Evolutionary conservation across 2,888 invertebrate species (phyloP).

Genomic region (Auanema sp.): DNA sequence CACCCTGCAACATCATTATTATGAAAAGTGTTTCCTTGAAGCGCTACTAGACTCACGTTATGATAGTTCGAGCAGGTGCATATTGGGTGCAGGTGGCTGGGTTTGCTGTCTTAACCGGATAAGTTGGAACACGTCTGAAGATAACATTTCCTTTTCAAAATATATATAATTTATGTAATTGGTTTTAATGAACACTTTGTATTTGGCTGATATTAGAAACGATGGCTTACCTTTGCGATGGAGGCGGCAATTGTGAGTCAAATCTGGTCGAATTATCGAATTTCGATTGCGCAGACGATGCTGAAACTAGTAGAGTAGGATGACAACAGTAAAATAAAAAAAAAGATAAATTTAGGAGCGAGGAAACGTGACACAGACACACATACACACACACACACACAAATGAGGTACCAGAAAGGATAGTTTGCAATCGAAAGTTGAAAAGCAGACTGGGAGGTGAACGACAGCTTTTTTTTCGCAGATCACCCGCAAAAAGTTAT

Average conservation of each 20-base stretch:
- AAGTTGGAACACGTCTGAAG: conserved; percentile 16
- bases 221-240: conserved; percentile 8
- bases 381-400: too few species aligned
- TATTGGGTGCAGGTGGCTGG: conserved; percentile 14
- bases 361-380: not conserved
- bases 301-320: not conserved
- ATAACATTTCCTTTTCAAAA: not conserved
- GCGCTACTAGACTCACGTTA: conserved; percentile 14
- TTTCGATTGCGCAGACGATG: not conserved
- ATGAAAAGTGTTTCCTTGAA: not conserved
- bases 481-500: not conserved
- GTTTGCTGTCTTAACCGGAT: conserved; percentile 21
- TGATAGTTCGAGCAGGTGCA: conserved; percentile 14
- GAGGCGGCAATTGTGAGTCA: conserved; percentile 9
- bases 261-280: not conserved
- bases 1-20: not conserved
- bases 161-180: not conserved
- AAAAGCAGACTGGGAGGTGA: too few species aligned
- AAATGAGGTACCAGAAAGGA: too few species aligned
- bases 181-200: not conserved
- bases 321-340: not conserved
- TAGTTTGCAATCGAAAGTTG: too few species aligned
- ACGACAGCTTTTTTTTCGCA: not conserved
- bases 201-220: conserved; percentile 3
- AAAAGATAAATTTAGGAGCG: not conserved